Conservation (phyloP, 2,113 vertebrate species). For the Callaeas wilsoni region DNA sequence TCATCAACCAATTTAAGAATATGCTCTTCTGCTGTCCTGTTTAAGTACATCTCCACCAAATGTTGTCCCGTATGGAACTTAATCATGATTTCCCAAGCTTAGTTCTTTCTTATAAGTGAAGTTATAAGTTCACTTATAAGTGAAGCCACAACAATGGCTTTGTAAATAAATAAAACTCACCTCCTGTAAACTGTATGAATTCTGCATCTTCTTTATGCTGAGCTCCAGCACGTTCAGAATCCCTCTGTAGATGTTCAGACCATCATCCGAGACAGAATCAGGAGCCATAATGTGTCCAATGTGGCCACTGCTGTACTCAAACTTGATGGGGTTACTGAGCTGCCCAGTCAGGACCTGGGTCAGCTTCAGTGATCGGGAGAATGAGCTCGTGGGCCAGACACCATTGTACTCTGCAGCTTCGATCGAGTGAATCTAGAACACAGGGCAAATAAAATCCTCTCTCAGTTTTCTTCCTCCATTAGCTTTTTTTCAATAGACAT, state of each 20-base stretch:
- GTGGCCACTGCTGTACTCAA: constrained; percentile 57
- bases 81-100: not conserved
- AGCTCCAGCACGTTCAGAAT: constrained; percentile 51
- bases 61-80: not conserved
- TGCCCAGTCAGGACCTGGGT: constrained; percentile 10
- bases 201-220: constrained; percentile 52
- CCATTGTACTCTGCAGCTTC: constrained; percentile 65
- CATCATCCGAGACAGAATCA: not conserved
- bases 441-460: not conserved
- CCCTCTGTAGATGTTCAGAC: constrained; percentile 60
- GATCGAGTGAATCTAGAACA: constrained; percentile 1
- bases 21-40: not conserved
- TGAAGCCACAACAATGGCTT: too few species aligned
- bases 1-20: not conserved
- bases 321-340: constrained; percentile 49
- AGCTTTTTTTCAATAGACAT: not conserved
- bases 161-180: too few species aligned
- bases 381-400: constrained; percentile 27
- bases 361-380: constrained; percentile 49
- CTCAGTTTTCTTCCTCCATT: not conserved
- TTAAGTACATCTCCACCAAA: not conserved
- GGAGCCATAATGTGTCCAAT: constrained; percentile 47
- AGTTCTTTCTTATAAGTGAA: not conserved
- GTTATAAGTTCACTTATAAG: not conserved
- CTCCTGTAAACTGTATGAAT: constrained; percentile 65